Evolutionary conservation across 2,888 invertebrate genomes (phyloP), one percentile per base, ranked within the genome.

Genomic region (Drepana falcataria): DNA sequence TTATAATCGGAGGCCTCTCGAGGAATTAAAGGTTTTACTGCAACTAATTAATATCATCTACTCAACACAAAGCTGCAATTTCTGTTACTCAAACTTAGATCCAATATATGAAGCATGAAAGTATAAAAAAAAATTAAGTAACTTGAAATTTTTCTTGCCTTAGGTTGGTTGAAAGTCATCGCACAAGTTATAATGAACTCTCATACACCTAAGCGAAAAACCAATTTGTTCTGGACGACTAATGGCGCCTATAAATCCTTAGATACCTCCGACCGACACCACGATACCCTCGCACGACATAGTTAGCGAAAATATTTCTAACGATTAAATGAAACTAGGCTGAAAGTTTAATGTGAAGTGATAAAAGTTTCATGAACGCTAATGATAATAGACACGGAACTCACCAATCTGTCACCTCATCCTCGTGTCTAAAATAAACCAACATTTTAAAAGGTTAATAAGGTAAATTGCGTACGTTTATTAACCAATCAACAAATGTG

Each of bases 381-480:
- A 81, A 82, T 73, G 78, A 73, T 67, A 60, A 58, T 59, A 65
- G 72, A 68, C 83, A 83, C 80, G 82, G 64, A 77, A 81, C 67
- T 65, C 63, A 62, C 62, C 66, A 67, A 78, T 79, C 67, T 73
- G 70, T 62, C 68, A 69, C 67, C 67, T 59, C 58, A 67, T 67
- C 60, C 58, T 58, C 48, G 58, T 52, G 62, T 59, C 57, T 59
- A 66, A 65, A 64, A 61, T 71, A 64, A 61, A 58, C 64, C 63
- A 64, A 59, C 55, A 65, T 66, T 74, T 69, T 58, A 48, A 61
- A 63, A 68, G 59, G 70, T 65, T 67, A 71, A 71, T 60, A 66
- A 65, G 61, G 62, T 51, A 53, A 62, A 64, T 64, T 55, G 54
- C 21, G 21, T 21, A 53, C 49, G 60, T 51, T 57, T 49, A 52